Evolutionary conservation across 2,113 vertebrate species (phyloP), one percentile per base, ranked within the genome.

Genomic region (Montifringilla adamsi): DNA sequence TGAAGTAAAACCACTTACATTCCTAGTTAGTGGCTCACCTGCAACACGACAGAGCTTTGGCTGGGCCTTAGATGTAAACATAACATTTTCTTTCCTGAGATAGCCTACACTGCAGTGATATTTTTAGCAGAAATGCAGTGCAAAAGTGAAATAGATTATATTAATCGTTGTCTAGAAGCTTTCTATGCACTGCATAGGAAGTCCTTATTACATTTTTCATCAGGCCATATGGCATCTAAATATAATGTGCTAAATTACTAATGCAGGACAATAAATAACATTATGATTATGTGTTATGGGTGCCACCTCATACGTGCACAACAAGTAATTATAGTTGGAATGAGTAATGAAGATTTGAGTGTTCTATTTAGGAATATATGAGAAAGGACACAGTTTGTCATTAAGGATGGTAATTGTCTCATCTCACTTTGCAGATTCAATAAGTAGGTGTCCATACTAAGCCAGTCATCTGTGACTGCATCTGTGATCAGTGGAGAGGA

Each of bases 241-340:
- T 87, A 87, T 62, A 89, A 94, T 76, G 66, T 84, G 80, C 55
- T 89, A 94, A 87, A 94, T 95, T 91, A 94, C 89, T 89, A 95
- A 89, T 91, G 66, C 70, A 85, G 66, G 74, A 56, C 89, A 91
- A 80, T 95, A 97, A 96, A 94, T 91, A 94, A 94, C 74, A 62
- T 86, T 68, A 79, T 94, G 90, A 92, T 93, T 94, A 67, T 67
- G 76, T 90, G 64, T 90, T 93, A 58, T 22, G 59, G 64, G 64
- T 92, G 64, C 86, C 68, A 91, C 77, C 62, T 94, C 91, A 91
- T 87, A 94, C 0, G 3, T 76, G 87, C 89, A 69, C 77, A 87
- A 64, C 55, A 68, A 91, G 74, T 97, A 94, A 91, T 94, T 94
- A 95, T 49, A 84, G 66, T 37, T 89, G 58, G 74, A 75, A 89